phyloP scores from a whole-genome alignment of 2,797 vertebrate genomes.

The Podarcis lilfordi region DNA sequence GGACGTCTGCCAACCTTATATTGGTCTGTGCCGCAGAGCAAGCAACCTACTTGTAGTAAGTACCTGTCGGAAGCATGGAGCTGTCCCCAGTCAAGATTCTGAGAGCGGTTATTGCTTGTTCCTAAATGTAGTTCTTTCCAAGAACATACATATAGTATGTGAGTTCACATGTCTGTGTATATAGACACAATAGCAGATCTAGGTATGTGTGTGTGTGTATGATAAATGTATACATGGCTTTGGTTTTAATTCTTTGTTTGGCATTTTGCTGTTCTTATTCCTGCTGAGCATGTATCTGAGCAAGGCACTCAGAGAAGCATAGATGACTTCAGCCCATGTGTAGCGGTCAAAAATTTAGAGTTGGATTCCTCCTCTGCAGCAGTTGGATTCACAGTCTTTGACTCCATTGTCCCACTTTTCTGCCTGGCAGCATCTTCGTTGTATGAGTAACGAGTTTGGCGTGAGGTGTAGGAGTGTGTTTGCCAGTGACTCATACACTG shows the following conservation, averaged over 20 bases:
- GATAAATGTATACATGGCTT: background rate
- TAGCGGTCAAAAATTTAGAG: background rate
- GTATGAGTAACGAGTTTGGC: background rate
- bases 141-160: too few relatives aligned
- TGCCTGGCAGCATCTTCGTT: background rate
- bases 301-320: background rate
- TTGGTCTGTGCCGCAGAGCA: too few relatives aligned
- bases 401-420: background rate
- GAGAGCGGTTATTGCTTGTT: too few relatives aligned
- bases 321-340: background rate
- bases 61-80: too few relatives aligned
- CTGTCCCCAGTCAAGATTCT: too few relatives aligned
- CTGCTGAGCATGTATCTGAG: background rate
- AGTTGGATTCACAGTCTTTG: background rate
- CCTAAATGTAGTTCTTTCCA: too few relatives aligned
- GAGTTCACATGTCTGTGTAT: background rate
- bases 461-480: background rate
- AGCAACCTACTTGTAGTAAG: too few relatives aligned
- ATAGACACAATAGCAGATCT: too few relatives aligned
- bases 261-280: background rate
- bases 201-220: background rate
- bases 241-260: background rate
- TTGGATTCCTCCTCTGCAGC: background rate
- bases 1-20: too few relatives aligned
- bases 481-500: constrained; percentile 1